Evolutionary conservation across 2,888 invertebrate species (phyloP).

Genomic region (Drosophila prostipennis): DNA sequence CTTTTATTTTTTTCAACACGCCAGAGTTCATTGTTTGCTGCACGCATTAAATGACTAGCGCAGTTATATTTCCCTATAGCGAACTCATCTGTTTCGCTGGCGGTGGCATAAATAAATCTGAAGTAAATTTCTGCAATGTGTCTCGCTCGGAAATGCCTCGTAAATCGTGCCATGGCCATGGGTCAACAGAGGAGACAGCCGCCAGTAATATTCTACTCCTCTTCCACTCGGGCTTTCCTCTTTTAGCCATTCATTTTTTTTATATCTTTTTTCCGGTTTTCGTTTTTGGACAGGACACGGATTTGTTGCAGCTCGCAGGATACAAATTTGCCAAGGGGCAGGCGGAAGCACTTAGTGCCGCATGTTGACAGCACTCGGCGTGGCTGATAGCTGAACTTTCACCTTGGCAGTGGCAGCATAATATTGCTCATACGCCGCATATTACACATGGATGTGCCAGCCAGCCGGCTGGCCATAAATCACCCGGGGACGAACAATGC

Average conservation of each 20-base stretch:
- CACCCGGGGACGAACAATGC: constrained; percentile 72
- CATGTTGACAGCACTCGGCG: constrained; percentile 69
- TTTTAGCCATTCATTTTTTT: constrained; percentile 28
- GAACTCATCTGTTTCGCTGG: constrained; percentile 39
- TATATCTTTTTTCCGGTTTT: constrained; percentile 30
- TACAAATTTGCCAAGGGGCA: constrained; percentile 74
- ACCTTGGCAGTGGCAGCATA: constrained; percentile 61
- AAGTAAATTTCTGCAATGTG: constrained; percentile 80
- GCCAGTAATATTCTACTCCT: constrained; percentile 60
- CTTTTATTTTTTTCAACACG: constrained; percentile 21
- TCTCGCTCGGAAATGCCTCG: constrained; percentile 81
- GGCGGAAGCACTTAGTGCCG: constrained; percentile 76
- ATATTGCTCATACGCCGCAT: constrained; percentile 77
- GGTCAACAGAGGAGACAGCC: constrained; percentile 67
- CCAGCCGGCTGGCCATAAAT: constrained; percentile 62
- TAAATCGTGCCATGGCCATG: constrained; percentile 79
- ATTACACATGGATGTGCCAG: constrained; percentile 67
- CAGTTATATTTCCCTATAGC: constrained; percentile 40
- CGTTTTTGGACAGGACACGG: constrained; percentile 64
- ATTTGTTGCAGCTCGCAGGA: constrained; percentile 74
- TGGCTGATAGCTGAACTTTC: constrained; percentile 76
- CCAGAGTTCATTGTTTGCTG: constrained; percentile 69
- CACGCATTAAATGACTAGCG: constrained; percentile 60
- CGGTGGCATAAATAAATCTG: constrained; percentile 78
- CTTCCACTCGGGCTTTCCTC: constrained; percentile 14